Conservation (phyloP, 2,888 invertebrate genomes). For the Sarcophaga rosellei region DNA sequence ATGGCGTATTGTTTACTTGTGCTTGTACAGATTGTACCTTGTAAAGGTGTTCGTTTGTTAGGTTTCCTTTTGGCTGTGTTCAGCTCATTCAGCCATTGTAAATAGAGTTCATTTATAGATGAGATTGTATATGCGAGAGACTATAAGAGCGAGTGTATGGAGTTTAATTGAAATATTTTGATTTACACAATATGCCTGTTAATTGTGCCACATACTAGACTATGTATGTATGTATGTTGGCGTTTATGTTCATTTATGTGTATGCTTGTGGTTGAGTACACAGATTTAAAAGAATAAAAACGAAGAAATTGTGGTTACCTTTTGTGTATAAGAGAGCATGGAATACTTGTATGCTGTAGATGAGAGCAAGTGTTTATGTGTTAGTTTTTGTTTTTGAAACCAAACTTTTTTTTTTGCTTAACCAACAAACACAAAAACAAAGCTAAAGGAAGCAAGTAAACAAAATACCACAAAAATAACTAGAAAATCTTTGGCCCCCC, state of each 20-base stretch:
- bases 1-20: neutral
- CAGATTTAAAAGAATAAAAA: neutral
- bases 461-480: conserved; percentile 22
- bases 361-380: neutral
- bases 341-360: neutral
- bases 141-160: neutral
- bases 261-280: neutral
- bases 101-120: neutral
- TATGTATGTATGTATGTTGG: neutral
- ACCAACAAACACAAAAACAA: neutral
- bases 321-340: neutral
- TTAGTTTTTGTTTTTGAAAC: conserved; percentile 22
- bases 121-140: neutral
- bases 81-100: no score
- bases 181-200: conserved; percentile 9
- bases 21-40: no score
- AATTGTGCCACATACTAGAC: neutral
- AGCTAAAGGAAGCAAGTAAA: neutral
- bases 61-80: no score
- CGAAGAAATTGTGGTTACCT: conserved; percentile 37
- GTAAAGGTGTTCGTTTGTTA: no score
- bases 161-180: conserved; percentile 26
- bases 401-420: conserved; percentile 10
- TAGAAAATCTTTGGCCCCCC: no score
- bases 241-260: neutral